A percentile compares a stretch with the other conserved stretches of the same genome.
phyloP scores from a whole-genome alignment of 2,888 invertebrate genomes.

The Cerastoderma edule region DNA sequence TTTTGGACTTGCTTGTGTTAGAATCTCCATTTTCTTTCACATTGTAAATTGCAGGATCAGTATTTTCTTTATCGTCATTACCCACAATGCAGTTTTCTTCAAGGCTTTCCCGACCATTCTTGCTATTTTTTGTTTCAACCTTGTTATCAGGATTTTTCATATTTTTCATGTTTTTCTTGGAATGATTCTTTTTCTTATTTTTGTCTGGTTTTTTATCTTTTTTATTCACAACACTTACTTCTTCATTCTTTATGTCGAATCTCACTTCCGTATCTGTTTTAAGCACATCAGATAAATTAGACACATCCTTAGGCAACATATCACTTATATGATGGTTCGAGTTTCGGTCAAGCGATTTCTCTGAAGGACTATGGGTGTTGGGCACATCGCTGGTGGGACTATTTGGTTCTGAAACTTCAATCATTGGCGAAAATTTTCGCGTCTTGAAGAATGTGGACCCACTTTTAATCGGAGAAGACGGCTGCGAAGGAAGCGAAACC shows the following conservation, averaged over 20 bases:
- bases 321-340: conserved; percentile 55
- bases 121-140: conserved; percentile 49
- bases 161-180: conserved; percentile 47
- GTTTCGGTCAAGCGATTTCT: conserved; percentile 46
- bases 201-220: conserved; percentile 40
- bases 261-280: conserved; percentile 33
- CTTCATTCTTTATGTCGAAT: conserved; percentile 34
- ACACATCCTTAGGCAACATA: conserved; percentile 31
- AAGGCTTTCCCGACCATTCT: conserved; percentile 41
- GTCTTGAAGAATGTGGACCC: conserved; percentile 62
- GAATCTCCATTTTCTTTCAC: conserved; percentile 40
- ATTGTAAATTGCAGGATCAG: conserved; percentile 46
- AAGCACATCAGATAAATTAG: conserved; percentile 36
- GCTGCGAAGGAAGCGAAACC: conserved; percentile 60
- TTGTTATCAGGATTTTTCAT: conserved; percentile 38
- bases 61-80: conserved; percentile 56
- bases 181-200: conserved; percentile 36
- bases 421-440: conserved; percentile 41
- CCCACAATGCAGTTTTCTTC: conserved; percentile 11
- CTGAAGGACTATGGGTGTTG: conserved; percentile 29
- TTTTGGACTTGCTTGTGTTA: conserved; percentile 23
- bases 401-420: conserved; percentile 36
- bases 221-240: conserved; percentile 37
- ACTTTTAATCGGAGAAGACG: conserved; percentile 59
- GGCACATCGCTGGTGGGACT: conserved; percentile 33